These are phyloP conservation scores for Caenorhabditis briggsae DNA, from an alignment of 1,140 invertebrate genomes.

Conservation along the genomic window DNA sequence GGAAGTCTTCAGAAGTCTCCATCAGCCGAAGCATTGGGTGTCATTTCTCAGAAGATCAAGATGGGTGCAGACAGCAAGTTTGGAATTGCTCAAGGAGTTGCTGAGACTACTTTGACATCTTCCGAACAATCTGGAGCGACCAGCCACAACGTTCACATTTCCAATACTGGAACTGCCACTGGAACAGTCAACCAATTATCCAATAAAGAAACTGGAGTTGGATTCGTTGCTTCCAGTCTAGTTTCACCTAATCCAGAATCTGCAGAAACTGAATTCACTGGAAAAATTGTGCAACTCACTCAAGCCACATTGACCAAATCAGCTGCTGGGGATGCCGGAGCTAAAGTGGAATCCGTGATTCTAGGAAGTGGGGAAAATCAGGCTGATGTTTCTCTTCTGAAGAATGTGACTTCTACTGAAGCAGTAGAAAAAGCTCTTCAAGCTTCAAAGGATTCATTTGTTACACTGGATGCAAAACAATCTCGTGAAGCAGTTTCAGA, in stretches of 20 bases:
- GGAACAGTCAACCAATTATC: slow-evolving; percentile 17
- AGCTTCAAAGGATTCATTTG: slow-evolving; percentile 25
- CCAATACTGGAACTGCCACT: neutral
- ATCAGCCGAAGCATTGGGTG: slow-evolving; percentile 1
- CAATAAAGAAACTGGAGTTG: slow-evolving; percentile 26
- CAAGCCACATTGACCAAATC: neutral
- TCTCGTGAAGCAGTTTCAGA: neutral
- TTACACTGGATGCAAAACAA: neutral
- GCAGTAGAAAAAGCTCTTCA: neutral
- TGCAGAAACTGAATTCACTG: slow-evolving; percentile 25
- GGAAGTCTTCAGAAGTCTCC: slow-evolving; percentile 47
- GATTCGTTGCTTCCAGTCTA: neutral
- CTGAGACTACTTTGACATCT: neutral
- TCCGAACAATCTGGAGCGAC: neutral
- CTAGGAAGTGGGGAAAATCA: neutral
- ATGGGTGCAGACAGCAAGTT: neutral
- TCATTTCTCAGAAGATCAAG: slow-evolving; percentile 4
- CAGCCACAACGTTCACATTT: neutral
- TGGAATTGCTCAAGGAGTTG: slow-evolving; percentile 21
- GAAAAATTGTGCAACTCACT: neutral
- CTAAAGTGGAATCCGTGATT: neutral
- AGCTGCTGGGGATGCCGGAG: neutral
- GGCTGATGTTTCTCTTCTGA: neutral
- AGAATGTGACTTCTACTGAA: neutral
- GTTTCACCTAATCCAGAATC: slow-evolving; percentile 39